A percentile compares a stretch with the other conserved stretches of the same genome.
These are phyloP conservation scores for Pionites leucogaster DNA, from an alignment of 2,113 vertebrate genomes.

Conservation along the genomic window DNA sequence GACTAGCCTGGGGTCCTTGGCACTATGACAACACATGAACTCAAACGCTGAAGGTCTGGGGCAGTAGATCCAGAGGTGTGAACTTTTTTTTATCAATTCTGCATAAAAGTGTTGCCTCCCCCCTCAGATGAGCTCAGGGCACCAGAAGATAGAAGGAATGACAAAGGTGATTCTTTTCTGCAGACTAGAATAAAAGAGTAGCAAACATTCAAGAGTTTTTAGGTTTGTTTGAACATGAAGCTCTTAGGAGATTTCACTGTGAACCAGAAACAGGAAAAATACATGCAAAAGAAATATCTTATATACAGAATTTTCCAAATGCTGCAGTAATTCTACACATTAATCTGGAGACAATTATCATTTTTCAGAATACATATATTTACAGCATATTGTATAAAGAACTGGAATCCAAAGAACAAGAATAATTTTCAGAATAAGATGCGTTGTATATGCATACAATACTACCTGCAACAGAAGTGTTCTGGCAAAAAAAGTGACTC, in stretches of 20 bases:
- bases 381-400: neutral
- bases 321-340: neutral
- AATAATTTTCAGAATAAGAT: neutral
- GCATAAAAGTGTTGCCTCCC: neutral
- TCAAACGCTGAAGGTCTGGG: neutral
- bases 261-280: neutral
- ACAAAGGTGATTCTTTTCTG: neutral
- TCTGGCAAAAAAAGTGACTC: neutral
- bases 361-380: neutral
- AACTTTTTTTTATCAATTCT: neutral
- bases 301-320: neutral
- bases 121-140: neutral
- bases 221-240: neutral
- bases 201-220: neutral
- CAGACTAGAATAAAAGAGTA: neutral
- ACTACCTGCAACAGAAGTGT: neutral
- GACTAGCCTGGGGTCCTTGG: neutral
- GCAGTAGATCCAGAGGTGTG: neutral
- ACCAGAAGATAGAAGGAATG: neutral
- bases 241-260: neutral
- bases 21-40: neutral
- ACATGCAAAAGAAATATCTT: neutral
- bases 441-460: neutral
- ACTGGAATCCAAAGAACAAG: neutral
- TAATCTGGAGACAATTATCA: neutral